Evolutionary conservation across 2,797 vertebrate genomes (phyloP).

Genomic region (Syngnathus acus): DNA sequence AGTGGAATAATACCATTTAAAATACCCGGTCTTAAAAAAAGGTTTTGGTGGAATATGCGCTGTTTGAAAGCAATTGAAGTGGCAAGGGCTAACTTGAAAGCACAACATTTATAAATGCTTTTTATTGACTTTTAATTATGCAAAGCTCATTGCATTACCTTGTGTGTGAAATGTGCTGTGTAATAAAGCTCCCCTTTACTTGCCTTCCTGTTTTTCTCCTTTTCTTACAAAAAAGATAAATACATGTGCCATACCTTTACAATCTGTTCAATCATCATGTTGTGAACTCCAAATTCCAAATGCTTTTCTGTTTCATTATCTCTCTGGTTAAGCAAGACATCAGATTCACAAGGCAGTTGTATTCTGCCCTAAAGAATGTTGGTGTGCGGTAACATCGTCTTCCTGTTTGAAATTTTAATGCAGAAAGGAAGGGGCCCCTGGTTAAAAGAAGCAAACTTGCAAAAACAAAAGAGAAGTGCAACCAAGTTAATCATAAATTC

Average conservation of each 20-base stretch:
- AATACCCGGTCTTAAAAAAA: too few species aligned
- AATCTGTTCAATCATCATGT: slow-evolving; percentile 14
- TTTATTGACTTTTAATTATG: too few species aligned
- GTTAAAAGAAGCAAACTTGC: neutral
- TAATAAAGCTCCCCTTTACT: neutral
- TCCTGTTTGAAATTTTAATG: slow-evolving; percentile 33
- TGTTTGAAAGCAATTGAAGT: too few species aligned
- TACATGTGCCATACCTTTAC: slow-evolving; percentile 28
- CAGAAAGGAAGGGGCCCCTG: slow-evolving; percentile 20
- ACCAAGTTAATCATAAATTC: neutral
- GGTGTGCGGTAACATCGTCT: slow-evolving; percentile 8
- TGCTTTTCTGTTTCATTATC: neutral
- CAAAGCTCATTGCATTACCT: too few species aligned
- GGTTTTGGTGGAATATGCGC: too few species aligned
- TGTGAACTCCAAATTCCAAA: neutral
- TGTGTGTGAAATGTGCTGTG: too few species aligned
- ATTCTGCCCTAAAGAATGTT: neutral
- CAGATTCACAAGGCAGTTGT: neutral
- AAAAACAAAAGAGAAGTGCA: slow-evolving; percentile 41
- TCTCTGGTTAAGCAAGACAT: neutral
- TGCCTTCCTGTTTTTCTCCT: too few species aligned
- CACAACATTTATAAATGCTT: too few species aligned
- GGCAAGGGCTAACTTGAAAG: too few species aligned
- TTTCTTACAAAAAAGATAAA: neutral
- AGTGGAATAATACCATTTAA: too few species aligned